Evolutionary conservation across 1,140 invertebrate genomes (phyloP).

Genomic region (Aphis craccivora): DNA sequence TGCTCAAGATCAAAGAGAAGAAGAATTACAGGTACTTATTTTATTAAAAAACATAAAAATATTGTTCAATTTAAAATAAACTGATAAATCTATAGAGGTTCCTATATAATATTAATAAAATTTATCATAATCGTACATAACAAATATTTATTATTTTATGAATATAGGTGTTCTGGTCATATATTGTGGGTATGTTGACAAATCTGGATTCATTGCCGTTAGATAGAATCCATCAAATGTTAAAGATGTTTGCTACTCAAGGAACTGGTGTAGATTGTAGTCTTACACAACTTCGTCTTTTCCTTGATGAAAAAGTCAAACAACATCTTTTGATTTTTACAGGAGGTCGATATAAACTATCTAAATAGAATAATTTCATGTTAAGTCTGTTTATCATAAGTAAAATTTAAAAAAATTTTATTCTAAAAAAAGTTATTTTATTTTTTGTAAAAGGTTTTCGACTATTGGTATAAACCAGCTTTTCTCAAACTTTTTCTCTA

Average conservation of each 20-base stretch:
- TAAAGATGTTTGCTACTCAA: conserved; percentile 92
- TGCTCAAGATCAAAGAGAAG: conserved; percentile 89
- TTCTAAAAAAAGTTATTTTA: background rate
- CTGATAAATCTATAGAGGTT: background rate
- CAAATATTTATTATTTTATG: conserved; percentile 31
- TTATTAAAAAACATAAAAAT: background rate
- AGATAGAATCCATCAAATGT: conserved; percentile 94
- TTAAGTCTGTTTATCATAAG: background rate
- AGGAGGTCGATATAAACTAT: conserved; percentile 86
- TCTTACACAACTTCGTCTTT: conserved; percentile 84
- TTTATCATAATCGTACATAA: background rate
- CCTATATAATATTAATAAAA: background rate
- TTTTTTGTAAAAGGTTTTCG: background rate
- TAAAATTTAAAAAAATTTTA: background rate
- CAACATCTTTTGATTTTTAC: conserved; percentile 86
- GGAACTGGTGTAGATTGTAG: conserved; percentile 87
- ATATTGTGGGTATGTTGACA: conserved; percentile 95
- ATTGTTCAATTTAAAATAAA: background rate
- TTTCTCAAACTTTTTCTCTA: too few species aligned
- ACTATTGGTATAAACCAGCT: background rate
- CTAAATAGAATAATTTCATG: conserved; percentile 67
- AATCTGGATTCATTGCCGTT: conserved; percentile 92
- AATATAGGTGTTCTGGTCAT: conserved; percentile 87
- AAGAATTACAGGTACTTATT: conserved; percentile 78
- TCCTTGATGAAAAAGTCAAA: conserved; percentile 91